phyloP scores from a whole-genome alignment of 1,140 invertebrate genomes.

The Pomacea maculata region DNA sequence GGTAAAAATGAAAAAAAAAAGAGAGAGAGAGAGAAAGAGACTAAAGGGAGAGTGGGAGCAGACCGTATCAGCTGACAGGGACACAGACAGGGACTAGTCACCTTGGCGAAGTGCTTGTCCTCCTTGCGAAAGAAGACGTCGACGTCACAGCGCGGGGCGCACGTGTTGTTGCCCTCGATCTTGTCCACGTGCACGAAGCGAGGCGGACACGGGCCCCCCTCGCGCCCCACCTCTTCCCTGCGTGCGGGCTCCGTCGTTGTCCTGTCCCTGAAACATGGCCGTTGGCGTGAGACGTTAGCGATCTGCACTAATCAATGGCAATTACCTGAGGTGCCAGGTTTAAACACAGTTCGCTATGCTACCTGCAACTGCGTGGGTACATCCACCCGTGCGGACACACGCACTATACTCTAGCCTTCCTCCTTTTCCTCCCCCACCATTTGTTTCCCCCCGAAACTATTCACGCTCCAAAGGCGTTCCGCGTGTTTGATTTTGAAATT shows the following conservation, averaged over 20 bases:
- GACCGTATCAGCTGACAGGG: no score
- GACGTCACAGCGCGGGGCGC: conserved; percentile 60
- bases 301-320: no score
- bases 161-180: conserved; percentile 55
- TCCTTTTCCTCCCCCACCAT: not conserved
- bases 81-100: not conserved
- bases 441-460: no score
- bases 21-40: not conserved
- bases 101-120: conserved; percentile 68
- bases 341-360: no score
- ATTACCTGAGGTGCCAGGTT: no score
- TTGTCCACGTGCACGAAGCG: conserved; percentile 60
- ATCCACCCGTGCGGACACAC: not conserved
- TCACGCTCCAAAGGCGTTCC: no score
- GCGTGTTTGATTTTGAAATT: no score
- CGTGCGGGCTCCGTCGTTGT: conserved; percentile 4
- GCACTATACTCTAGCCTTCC: not conserved
- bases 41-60: no score
- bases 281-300: not conserved
- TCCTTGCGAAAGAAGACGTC: conserved; percentile 62
- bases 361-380: not conserved
- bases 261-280: not conserved
- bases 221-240: not conserved
- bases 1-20: not conserved
- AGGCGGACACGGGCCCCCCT: conserved; percentile 41